phyloP scores from a whole-genome alignment of 2,888 invertebrate species.

The Eugnorisma glareosa region DNA sequence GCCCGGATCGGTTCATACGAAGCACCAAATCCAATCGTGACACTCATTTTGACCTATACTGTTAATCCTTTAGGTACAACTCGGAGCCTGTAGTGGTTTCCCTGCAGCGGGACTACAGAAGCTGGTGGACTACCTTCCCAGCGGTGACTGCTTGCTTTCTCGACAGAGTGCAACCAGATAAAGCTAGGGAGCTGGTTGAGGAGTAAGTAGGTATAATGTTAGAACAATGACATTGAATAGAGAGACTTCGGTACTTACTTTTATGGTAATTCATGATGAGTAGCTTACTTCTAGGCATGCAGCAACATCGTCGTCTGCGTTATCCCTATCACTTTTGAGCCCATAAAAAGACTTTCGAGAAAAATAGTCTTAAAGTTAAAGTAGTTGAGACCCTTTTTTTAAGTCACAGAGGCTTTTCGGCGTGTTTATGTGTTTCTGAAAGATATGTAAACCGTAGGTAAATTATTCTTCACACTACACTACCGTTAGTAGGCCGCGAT shows the following conservation, averaged over 20 bases:
- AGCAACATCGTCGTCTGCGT: no score
- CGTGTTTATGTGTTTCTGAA: background rate
- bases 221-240: background rate
- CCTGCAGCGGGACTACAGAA: conserved; percentile 84
- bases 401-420: background rate
- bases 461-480: background rate
- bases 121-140: conserved; percentile 86
- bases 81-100: conserved; percentile 88
- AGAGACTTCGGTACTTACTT: background rate
- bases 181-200: conserved; percentile 77
- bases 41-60: background rate
- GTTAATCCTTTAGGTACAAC: conserved; percentile 74
- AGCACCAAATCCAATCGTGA: background rate
- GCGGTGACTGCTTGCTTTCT: conserved; percentile 87
- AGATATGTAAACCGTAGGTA: background rate
- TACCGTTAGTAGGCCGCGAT: background rate
- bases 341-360: background rate
- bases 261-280: background rate
- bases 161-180: conserved; percentile 79
- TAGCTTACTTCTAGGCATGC: background rate
- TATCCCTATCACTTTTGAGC: no score
- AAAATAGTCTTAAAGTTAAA: no score
- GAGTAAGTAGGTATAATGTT: conserved; percentile 23
- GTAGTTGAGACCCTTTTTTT: background rate
- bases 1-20: background rate